Conservation (phyloP, 2,113 vertebrate genomes). For the Meles meles region DNA sequence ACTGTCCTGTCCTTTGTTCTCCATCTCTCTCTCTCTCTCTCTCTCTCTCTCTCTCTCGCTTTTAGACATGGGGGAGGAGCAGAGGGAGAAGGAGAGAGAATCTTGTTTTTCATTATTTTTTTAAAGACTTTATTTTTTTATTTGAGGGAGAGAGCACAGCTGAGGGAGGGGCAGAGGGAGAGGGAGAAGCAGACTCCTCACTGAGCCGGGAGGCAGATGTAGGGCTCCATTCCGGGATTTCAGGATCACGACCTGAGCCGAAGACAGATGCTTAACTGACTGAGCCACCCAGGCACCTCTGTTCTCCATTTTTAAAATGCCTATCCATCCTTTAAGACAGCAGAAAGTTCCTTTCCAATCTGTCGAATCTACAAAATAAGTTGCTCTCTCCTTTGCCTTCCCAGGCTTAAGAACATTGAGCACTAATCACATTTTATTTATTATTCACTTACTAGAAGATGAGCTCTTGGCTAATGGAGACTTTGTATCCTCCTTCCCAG, state of each 20-base stretch:
- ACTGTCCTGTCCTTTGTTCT: neutral
- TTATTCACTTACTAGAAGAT: neutral
- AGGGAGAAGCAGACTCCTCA: neutral
- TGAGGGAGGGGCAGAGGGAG: neutral
- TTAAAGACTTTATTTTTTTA: neutral
- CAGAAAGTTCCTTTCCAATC: neutral
- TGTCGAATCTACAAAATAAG: neutral
- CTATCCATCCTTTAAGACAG: neutral
- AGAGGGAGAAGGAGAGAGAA: no score
- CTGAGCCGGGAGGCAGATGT: no score
- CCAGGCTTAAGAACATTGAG: neutral
- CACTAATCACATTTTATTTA: neutral
- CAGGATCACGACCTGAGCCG: neutral
- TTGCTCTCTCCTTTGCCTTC: neutral
- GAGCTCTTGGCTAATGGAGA: neutral
- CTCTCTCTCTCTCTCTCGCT: no score
- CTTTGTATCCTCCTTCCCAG: neutral
- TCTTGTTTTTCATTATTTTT: neutral
- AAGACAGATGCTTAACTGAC: neutral
- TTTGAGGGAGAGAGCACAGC: neutral
- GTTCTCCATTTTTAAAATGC: neutral
- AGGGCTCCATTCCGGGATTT: neutral
- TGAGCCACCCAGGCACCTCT: neutral
- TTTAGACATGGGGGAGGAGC: neutral
- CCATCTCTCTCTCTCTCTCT: no score